phyloP scores from a whole-genome alignment of 1,140 invertebrate genomes.

The Caenorhabditis latens region DNA sequence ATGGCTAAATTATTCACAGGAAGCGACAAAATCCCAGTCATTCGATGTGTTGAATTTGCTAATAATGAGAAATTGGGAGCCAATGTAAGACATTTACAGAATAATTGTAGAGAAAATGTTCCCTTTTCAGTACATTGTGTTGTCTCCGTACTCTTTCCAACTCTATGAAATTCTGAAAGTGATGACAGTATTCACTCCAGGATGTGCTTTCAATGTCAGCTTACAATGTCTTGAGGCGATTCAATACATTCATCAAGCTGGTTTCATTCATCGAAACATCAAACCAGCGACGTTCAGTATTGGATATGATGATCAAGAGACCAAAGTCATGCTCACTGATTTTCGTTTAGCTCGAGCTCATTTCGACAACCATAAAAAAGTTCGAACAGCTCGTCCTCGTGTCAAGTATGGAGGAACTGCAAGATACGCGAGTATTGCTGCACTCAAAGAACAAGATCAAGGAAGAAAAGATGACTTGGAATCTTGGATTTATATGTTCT shows the following conservation, averaged over 20 bases:
- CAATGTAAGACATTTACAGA: background rate
- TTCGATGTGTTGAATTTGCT: background rate
- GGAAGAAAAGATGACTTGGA: conserved; percentile 48
- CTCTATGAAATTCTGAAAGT: conserved; percentile 5
- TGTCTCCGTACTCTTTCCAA: background rate
- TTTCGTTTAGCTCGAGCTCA: background rate
- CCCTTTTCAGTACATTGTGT: background rate
- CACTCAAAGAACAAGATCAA: conserved; percentile 4
- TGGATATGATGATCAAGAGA: background rate
- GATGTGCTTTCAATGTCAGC: background rate
- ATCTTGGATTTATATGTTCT: conserved; percentile 34
- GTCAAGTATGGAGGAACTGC: conserved; percentile 1
- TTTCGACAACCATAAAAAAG: background rate
- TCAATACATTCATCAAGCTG: conserved; percentile 30
- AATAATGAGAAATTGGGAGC: background rate
- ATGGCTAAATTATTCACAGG: background rate
- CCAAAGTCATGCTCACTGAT: conserved; percentile 6
- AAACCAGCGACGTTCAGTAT: conserved; percentile 1
- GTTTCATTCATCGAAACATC: conserved; percentile 33
- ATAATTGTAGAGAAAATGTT: background rate
- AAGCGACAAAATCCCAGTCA: background rate
- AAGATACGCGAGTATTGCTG: conserved; percentile 1
- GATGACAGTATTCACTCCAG: background rate
- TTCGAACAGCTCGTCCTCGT: background rate
- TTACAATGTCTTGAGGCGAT: conserved; percentile 13